These are phyloP conservation scores for Philypnodon macrostomus DNA, from an alignment of 2,797 vertebrate species.

Conservation along the genomic window DNA sequence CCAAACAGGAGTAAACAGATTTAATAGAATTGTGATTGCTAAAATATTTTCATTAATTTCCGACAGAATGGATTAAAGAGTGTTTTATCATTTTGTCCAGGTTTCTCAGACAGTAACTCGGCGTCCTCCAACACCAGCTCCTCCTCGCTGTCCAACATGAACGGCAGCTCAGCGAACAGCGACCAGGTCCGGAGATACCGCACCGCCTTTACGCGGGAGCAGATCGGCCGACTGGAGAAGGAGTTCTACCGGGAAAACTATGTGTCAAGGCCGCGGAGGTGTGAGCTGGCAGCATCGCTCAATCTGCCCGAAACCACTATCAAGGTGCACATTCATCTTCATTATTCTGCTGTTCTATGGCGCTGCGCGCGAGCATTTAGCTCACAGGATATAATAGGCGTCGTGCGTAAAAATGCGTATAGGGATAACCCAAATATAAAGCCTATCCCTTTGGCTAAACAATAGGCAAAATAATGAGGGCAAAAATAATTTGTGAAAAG, in stretches of 20 bases:
- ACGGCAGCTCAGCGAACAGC: slow-evolving; percentile 80
- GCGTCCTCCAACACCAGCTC: slow-evolving; percentile 83
- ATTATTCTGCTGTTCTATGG: slow-evolving; percentile 17
- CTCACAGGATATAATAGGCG: not conserved
- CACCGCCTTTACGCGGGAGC: slow-evolving; percentile 84
- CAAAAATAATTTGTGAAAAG: too few species aligned
- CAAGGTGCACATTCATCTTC: slow-evolving; percentile 79
- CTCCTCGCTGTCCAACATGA: slow-evolving; percentile 81
- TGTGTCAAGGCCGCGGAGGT: slow-evolving; percentile 92
- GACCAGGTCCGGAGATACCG: slow-evolving; percentile 90
- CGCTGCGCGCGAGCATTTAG: slow-evolving; percentile 1
- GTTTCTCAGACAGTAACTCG: slow-evolving; percentile 87
- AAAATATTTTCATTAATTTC: too few species aligned
- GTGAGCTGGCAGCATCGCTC: slow-evolving; percentile 93
- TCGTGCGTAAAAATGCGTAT: not conserved
- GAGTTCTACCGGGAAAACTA: slow-evolving; percentile 89
- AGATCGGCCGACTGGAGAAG: slow-evolving; percentile 85
- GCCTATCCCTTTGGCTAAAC: not conserved
- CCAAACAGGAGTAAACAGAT: too few species aligned
- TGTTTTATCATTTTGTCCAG: slow-evolving; percentile 56
- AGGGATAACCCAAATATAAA: not conserved
- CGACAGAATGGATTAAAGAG: not conserved
- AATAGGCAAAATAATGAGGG: too few species aligned
- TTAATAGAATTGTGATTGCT: too few species aligned
- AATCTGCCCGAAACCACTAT: slow-evolving; percentile 98